These are phyloP conservation scores for Nipponia nippon DNA, from an alignment of 2,113 vertebrate genomes.

Conservation along the genomic window DNA sequence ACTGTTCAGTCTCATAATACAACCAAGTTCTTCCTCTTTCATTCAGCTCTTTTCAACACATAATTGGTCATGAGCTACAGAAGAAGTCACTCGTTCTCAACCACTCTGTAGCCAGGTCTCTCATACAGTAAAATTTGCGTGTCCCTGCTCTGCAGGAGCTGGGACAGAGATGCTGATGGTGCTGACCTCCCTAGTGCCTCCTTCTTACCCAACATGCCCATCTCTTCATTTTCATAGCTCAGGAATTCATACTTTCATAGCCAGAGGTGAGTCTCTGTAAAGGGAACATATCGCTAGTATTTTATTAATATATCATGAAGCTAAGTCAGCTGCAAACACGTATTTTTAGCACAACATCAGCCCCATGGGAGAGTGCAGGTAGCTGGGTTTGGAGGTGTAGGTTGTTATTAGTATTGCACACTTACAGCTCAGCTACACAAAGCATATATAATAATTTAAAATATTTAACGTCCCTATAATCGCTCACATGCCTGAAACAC, in stretches of 20 bases:
- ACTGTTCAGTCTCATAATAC: not conserved
- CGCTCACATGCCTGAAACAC: not conserved
- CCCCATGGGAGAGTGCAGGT: not conserved
- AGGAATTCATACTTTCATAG: not conserved
- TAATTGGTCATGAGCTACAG: not conserved
- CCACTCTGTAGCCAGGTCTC: not conserved
- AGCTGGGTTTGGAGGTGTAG: not conserved
- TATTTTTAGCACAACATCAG: slow-evolving; percentile 15
- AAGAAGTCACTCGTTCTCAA: not conserved
- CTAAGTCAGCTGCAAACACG: slow-evolving; percentile 10
- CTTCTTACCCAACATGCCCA: not conserved
- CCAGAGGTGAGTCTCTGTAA: not conserved
- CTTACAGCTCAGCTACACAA: not conserved
- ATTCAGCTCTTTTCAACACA: not conserved
- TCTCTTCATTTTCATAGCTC: not conserved
- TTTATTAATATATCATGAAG: slow-evolving; percentile 23
- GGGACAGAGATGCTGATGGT: not conserved
- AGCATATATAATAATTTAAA: not conserved
- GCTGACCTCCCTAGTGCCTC: not conserved
- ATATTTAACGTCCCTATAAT: not conserved
- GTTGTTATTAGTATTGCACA: not conserved
- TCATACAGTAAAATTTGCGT: not conserved
- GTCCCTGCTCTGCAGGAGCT: not conserved
- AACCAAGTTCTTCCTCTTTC: not conserved
- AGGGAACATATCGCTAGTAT: not conserved